Percentiles rank a stretch among this genome's conserved stretches.
Evolutionary conservation across 2,113 vertebrate species (phyloP).

Genomic region (Anarrhichthys ocellatus): DNA sequence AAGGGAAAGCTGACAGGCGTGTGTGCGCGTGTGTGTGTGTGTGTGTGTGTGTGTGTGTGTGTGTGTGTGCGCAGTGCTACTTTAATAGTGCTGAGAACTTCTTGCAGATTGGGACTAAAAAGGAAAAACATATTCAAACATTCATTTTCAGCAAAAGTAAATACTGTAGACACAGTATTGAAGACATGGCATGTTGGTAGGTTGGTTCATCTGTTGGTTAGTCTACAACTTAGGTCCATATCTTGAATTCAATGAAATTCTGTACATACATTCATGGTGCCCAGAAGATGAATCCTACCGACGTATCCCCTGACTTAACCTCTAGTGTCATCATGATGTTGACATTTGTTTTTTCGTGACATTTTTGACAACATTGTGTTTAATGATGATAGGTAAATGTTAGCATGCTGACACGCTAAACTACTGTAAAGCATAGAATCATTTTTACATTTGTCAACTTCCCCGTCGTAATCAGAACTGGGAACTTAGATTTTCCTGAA

Average conservation of each 20-base stretch:
- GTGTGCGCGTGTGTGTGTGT: constrained; percentile 17
- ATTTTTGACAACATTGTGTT: not conserved
- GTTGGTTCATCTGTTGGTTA: not conserved
- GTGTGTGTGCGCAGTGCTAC: constrained; percentile 8
- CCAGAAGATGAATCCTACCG: not conserved
- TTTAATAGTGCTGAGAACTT: constrained; percentile 40
- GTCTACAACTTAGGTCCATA: not conserved
- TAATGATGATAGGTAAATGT: too few species aligned
- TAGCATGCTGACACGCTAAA: too few species aligned
- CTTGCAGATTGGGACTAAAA: constrained; percentile 25
- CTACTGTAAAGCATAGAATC: not conserved
- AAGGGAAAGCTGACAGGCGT: constrained; percentile 47
- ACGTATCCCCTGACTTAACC: not conserved
- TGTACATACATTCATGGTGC: not conserved
- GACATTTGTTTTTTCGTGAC: not conserved
- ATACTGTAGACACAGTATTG: not conserved
- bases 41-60: constrained; percentile 23
- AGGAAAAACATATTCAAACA: constrained; percentile 26
- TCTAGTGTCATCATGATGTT: not conserved
- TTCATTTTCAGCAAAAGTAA: constrained; percentile 24
- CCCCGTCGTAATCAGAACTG: not conserved
- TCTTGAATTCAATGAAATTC: not conserved
- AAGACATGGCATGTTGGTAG: not conserved
- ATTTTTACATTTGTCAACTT: not conserved
- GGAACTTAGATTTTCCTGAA: not conserved